A percentile compares a stretch with the other conserved stretches of the same genome.
phyloP scores from a whole-genome alignment of 2,797 vertebrate species.

The Acipenser oxyrinchus region DNA sequence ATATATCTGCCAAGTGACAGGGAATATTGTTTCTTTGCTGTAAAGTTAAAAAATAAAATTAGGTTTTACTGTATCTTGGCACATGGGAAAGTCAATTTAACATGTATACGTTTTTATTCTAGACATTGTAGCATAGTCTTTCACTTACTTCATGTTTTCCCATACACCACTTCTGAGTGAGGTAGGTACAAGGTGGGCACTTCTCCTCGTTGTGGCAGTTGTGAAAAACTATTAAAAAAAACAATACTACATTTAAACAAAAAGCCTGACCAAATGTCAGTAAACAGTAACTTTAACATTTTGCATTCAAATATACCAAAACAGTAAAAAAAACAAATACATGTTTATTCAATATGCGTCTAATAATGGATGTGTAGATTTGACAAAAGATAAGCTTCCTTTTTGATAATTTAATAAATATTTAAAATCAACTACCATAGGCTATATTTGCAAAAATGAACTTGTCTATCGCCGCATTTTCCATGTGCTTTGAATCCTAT shows the following conservation, averaged over 20 bases:
- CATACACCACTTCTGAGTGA: constrained; percentile 97
- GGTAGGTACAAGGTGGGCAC: constrained; percentile 94
- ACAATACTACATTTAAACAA: neutral
- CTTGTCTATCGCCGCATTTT: no score
- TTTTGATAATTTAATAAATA: no score
- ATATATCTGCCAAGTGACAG: constrained; percentile 92
- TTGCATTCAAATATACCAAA: no score
- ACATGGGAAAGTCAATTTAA: neutral
- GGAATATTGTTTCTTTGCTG: constrained; percentile 94
- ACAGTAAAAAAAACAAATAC: constrained; percentile 11
- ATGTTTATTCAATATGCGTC: no score
- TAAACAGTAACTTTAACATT: no score
- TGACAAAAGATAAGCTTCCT: no score
- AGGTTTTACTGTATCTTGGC: neutral
- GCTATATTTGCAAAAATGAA: no score
- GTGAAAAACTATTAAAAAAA: constrained; percentile 76
- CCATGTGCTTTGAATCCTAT: no score
- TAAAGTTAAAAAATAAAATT: constrained; percentile 18
- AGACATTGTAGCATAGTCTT: neutral
- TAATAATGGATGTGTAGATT: no score
- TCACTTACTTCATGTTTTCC: constrained; percentile 91
- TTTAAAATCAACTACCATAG: no score
- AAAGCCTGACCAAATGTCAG: neutral
- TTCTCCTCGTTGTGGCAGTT: constrained; percentile 93
- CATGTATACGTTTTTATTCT: neutral